Evolutionary conservation across 1,140 invertebrate species (phyloP).

Genomic region (Bombus superbus): DNA sequence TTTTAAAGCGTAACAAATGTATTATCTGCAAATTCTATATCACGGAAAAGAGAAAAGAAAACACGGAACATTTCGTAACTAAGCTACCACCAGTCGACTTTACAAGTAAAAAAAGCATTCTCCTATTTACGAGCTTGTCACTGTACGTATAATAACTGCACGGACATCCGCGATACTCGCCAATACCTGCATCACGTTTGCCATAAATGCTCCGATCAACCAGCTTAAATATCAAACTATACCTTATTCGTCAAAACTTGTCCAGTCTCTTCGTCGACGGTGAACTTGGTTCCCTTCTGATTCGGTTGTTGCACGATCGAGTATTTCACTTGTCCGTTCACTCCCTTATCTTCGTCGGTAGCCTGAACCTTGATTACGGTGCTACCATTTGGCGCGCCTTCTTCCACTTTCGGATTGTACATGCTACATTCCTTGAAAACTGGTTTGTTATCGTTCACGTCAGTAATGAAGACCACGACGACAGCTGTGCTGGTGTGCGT

Average conservation of each 20-base stretch:
- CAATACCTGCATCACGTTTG: too few species aligned
- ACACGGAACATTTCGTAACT: too few species aligned
- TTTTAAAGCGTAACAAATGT: too few species aligned
- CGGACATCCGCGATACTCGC: too few species aligned
- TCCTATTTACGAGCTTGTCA: too few species aligned
- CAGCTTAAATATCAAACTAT: not conserved
- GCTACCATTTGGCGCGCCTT: slow-evolving; percentile 95
- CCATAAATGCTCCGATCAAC: too few species aligned
- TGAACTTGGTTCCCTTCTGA: slow-evolving; percentile 97
- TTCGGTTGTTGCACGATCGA: slow-evolving; percentile 98
- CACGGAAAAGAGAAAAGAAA: too few species aligned
- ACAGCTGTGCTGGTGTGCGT: slow-evolving; percentile 97
- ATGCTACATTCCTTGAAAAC: slow-evolving; percentile 96
- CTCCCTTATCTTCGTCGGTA: slow-evolving; percentile 96
- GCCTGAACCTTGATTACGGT: slow-evolving; percentile 96
- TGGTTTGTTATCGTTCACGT: slow-evolving; percentile 97
- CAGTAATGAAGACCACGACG: slow-evolving; percentile 97
- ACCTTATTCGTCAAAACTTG: slow-evolving; percentile 97
- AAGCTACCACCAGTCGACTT: too few species aligned
- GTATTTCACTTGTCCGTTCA: slow-evolving; percentile 96
- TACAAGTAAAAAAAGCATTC: too few species aligned
- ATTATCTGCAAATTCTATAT: too few species aligned
- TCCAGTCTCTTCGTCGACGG: slow-evolving; percentile 96
- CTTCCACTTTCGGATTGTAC: slow-evolving; percentile 96
- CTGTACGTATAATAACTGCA: too few species aligned